Conservation (phyloP, 2,888 invertebrate species). For the Lasioglossum lativentre region DNA sequence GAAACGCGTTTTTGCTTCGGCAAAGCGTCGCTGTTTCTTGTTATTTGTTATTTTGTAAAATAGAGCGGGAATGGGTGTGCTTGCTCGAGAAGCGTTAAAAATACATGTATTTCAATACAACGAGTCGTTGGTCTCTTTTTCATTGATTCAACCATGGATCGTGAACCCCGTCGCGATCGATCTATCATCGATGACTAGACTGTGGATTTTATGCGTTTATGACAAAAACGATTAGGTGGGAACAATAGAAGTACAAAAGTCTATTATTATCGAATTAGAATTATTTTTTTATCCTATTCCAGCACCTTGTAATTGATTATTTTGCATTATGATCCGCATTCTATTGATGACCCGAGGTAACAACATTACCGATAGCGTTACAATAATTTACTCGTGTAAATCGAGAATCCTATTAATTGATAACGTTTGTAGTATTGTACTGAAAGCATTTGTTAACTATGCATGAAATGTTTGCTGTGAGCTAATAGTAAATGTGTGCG, state of each 20-base stretch:
- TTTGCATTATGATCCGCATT: too few species aligned
- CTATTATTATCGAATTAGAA: background rate
- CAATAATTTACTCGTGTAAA: background rate
- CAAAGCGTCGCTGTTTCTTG: background rate
- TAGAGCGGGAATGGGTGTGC: background rate
- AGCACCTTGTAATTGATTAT: background rate
- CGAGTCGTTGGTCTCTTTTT: background rate
- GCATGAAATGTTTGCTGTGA: background rate
- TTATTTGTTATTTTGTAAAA: slow-evolving; percentile 11
- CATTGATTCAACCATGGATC: background rate
- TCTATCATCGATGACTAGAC: background rate
- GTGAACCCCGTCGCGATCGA: too few species aligned
- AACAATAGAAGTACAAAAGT: too few species aligned
- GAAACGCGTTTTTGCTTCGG: background rate
- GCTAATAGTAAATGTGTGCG: background rate
- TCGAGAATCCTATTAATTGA: background rate
- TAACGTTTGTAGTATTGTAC: background rate
- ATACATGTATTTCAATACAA: slow-evolving; percentile 1
- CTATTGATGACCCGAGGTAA: too few species aligned
- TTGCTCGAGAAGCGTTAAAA: slow-evolving; percentile 10
- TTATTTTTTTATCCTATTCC: background rate
- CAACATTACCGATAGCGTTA: background rate
- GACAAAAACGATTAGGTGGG: too few species aligned
- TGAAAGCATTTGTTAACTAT: too few species aligned
- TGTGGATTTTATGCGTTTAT: too few species aligned